Evolutionary conservation across 2,113 vertebrate genomes (phyloP), one percentile per base, ranked within the genome.

Genomic region (Channa argus): DNA sequence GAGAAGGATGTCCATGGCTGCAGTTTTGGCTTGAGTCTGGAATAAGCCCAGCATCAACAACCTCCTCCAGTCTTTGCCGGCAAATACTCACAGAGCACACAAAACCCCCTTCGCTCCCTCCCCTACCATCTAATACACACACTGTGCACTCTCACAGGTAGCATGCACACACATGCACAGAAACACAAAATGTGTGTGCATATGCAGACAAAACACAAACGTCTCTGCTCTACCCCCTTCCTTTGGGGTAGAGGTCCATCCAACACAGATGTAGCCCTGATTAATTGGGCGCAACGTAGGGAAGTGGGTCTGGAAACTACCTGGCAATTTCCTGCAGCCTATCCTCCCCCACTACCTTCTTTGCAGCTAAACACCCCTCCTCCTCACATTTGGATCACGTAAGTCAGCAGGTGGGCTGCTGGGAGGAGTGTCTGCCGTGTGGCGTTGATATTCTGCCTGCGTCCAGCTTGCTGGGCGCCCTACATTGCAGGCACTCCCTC

Each of bases 251-350:
- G 89, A 84, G 92, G 92, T 91, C 86, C 90, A 88, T 92, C 92
- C 92, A 93, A 91, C 91, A 91, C 92, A 94, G 93, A 94, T 93
- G 94, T 89, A 89, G 92, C 82, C 89, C 92, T 94, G 93, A 95
- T 94, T 94, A 95, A 95, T 95, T 95, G 94, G 92, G 86, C 85
- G 86, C 91, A 93, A 93, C 92, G 83, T 87, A 85, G 89, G 90
- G 93, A 95, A 94, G 92, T 93, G 93, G 93, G 92, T 94, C 93
- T 95, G 89, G 92, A 94, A 93, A 93, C 92, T 94, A 94, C 92
- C 94, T 94, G 93, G 91, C 93, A 93, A 92, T 94, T 94, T 94
- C 93, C 89, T 89, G 81, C 86, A 90, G 84, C 88, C 73, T 74
- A 66, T 79, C 88, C 88, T 80, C 79, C 78, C 63, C 75, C 60